Conservation (phyloP, 2,888 invertebrate species). For the Acrocera orbiculus region DNA sequence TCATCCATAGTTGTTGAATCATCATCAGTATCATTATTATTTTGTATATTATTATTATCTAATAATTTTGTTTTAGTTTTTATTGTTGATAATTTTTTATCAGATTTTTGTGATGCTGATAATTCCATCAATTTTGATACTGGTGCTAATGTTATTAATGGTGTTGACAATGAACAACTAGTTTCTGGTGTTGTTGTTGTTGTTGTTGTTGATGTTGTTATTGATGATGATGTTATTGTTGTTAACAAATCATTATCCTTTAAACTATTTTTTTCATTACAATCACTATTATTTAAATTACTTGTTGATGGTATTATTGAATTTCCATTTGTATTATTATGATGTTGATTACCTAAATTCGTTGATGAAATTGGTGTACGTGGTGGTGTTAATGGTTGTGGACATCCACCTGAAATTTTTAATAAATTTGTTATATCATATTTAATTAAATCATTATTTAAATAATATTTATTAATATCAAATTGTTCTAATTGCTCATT, state of each 20-base stretch:
- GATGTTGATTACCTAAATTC: background rate
- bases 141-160: slow-evolving; percentile 10
- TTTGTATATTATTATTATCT: background rate
- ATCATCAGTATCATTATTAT: slow-evolving; percentile 5
- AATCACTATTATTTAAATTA: too few relatives aligned
- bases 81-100: background rate
- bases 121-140: slow-evolving; percentile 10
- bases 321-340: slow-evolving; percentile 15
- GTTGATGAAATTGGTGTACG: slow-evolving; percentile 10
- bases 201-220: slow-evolving; percentile 1
- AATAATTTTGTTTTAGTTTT: slow-evolving; percentile 1
- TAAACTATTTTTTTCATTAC: too few relatives aligned
- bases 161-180: background rate
- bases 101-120: background rate
- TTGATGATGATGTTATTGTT: slow-evolving; percentile 1
- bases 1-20: slow-evolving; percentile 1
- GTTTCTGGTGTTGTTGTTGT: background rate
- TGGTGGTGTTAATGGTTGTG: slow-evolving; percentile 13
- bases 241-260: background rate
- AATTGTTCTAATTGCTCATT: background rate
- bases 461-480: background rate
- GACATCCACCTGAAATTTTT: slow-evolving; percentile 5
- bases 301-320: background rate
- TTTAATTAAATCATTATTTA: background rate
- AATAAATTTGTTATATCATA: background rate